Percentiles rank a stretch among this genome's conserved stretches.
These are phyloP conservation scores for Thamnophis sirtalis DNA, from an alignment of 2,113 vertebrate species.

Conservation along the genomic window DNA sequence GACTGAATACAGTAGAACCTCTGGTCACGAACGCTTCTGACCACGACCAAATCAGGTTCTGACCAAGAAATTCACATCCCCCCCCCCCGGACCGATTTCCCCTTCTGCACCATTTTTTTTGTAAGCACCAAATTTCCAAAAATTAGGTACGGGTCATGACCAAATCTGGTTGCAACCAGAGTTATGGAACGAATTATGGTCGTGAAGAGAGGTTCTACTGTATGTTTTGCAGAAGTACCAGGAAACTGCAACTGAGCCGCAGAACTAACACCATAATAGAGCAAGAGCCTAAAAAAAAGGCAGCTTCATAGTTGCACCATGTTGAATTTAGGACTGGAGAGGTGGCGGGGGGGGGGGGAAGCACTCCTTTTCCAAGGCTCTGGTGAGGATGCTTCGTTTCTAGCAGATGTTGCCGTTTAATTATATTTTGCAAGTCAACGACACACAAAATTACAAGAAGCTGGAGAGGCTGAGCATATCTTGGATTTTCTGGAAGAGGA, in stretches of 20 bases:
- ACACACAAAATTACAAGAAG: neutral
- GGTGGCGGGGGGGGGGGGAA: neutral
- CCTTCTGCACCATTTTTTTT: no score
- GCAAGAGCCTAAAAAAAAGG: neutral
- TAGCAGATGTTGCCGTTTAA: neutral
- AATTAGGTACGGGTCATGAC: no score
- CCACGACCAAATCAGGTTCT: no score
- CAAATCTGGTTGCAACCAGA: no score
- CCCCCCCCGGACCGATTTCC: no score
- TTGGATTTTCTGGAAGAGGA: neutral
- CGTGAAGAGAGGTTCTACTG: neutral
- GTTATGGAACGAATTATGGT: no score
- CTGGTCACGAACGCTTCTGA: no score
- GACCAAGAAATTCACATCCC: no score
- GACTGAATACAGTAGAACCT: no score
- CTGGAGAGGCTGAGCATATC: no score
- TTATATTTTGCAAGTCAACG: neutral
- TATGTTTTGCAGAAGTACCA: neutral
- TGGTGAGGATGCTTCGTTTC: neutral
- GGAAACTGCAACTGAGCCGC: neutral
- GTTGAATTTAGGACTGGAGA: neutral
- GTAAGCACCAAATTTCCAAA: no score
- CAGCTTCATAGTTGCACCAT: neutral
- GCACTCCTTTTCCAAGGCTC: no score
- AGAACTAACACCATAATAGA: neutral